These are phyloP conservation scores for Pegoplata infirma DNA, from an alignment of 2,888 invertebrate species.

Conservation along the genomic window DNA sequence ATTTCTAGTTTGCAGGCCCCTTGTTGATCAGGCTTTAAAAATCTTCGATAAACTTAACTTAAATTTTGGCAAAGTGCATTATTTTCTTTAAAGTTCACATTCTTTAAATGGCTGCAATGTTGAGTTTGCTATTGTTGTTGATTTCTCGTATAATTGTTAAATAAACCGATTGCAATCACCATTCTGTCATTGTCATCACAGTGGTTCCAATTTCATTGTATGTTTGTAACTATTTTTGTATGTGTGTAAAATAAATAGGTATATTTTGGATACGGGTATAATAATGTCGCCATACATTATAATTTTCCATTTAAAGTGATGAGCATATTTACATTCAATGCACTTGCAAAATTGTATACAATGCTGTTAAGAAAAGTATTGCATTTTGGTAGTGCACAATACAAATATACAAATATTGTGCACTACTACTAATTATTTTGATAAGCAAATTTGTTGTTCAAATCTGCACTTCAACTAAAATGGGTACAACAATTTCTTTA, in stretches of 20 bases:
- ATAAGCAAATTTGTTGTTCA: too few relatives aligned
- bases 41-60: too few relatives aligned
- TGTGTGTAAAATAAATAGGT: neutral
- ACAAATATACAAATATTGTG: too few relatives aligned
- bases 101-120: neutral
- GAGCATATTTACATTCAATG: constrained; percentile 76
- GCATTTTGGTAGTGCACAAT: neutral
- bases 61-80: too few relatives aligned
- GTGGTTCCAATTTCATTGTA: neutral
- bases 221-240: neutral
- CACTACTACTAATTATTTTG: too few relatives aligned
- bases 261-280: neutral
- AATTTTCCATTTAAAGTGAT: constrained; percentile 75
- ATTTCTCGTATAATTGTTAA: constrained; percentile 41
- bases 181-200: constrained; percentile 38
- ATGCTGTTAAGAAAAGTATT: constrained; percentile 23
- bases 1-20: too few relatives aligned
- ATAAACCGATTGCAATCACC: constrained; percentile 26
- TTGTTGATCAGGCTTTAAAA: too few relatives aligned
- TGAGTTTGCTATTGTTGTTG: constrained; percentile 8
- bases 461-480: too few relatives aligned
- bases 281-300: constrained; percentile 64
- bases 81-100: too few relatives aligned
- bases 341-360: constrained; percentile 63
- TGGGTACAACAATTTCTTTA: too few relatives aligned